phyloP scores from a whole-genome alignment of 2,797 vertebrate genomes.

The Chrosomus eos region DNA sequence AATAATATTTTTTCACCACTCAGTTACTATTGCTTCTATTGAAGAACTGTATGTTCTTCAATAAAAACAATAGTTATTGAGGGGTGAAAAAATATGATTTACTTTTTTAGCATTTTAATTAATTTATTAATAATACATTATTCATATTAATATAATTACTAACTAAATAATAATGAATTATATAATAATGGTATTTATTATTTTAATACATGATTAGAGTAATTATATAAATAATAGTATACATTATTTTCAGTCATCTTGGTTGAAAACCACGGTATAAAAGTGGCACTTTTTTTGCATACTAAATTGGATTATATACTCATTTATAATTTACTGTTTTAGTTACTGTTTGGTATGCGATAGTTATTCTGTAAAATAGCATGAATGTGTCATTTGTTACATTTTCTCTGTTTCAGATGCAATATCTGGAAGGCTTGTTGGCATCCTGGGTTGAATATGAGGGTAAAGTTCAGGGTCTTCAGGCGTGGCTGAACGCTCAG shows the following conservation, averaged over 20 bases:
- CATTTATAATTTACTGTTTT: not conserved
- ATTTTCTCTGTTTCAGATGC: constrained; percentile 81
- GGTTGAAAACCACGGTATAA: not conserved
- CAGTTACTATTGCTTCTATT: too few species aligned
- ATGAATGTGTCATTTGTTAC: not conserved
- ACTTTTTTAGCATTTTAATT: not conserved
- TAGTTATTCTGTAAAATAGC: not conserved
- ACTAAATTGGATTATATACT: not conserved
- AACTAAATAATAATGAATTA: too few species aligned
- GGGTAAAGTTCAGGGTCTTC: constrained; percentile 85
- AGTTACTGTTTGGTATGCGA: not conserved
- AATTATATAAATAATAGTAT: not conserved
- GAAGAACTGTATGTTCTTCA: not conserved
- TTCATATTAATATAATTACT: not conserved
- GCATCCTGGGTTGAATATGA: constrained; percentile 94
- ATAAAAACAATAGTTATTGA: not conserved
- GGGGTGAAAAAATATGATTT: not conserved
- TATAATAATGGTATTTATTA: not conserved
- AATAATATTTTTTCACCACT: too few species aligned
- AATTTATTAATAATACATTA: not conserved
- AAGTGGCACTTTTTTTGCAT: not conserved
- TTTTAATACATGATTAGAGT: too few species aligned
- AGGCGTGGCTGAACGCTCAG: constrained; percentile 89
- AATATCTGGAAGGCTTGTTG: constrained; percentile 86
- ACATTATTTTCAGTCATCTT: not conserved